Percentiles rank a stretch among this genome's conserved stretches.
These are phyloP conservation scores for Xanthorhoe spadicearia DNA, from an alignment of 2,888 invertebrate genomes.

Conservation along the genomic window DNA sequence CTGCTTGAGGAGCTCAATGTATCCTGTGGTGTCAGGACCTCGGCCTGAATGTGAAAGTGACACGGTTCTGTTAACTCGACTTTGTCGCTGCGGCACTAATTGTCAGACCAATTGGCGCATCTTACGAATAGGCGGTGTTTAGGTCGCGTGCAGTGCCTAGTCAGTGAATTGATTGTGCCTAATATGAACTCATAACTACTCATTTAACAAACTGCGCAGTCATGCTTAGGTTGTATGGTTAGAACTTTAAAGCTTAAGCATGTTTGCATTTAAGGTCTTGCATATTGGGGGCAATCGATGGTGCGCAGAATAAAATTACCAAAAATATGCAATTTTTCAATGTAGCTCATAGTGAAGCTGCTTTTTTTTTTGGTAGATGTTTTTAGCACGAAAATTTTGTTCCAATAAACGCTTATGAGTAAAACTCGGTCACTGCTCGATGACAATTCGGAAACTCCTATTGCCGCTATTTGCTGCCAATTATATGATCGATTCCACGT, in stretches of 20 bases:
- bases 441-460: conserved; percentile 50
- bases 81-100: conserved; percentile 38
- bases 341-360: too few species aligned
- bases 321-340: too few species aligned
- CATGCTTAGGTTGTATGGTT: neutral
- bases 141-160: conserved; percentile 22
- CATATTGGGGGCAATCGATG: too few species aligned
- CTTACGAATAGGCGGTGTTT: conserved; percentile 16
- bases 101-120: conserved; percentile 33
- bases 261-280: too few species aligned
- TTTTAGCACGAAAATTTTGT: neutral
- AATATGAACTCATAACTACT: neutral
- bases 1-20: too few species aligned
- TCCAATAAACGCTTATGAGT: conserved; percentile 8
- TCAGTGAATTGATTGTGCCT: neutral
- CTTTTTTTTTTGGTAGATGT: too few species aligned
- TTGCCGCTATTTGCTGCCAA: conserved; percentile 54
- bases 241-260: too few species aligned
- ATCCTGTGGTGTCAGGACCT: conserved; percentile 17
- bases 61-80: conserved; percentile 32
- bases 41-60: conserved; percentile 48
- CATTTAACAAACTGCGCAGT: neutral
- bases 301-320: too few species aligned
- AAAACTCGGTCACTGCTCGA: conserved; percentile 49
- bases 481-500: conserved; percentile 43